phyloP scores from a whole-genome alignment of 2,797 vertebrate species.

The Sebastes matsubarae region DNA sequence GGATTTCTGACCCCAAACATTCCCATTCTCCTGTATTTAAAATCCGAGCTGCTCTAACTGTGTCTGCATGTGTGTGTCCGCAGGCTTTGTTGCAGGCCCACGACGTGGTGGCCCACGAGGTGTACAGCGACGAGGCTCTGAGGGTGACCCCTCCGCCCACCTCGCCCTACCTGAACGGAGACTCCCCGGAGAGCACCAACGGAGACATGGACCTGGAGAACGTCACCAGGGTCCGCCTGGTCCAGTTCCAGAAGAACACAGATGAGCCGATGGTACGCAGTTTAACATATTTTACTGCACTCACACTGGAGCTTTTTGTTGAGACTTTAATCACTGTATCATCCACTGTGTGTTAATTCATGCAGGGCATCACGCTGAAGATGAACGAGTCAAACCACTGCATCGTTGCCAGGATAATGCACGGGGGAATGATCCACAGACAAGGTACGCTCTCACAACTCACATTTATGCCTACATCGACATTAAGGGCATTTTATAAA shows the following conservation, averaged over 20 bases:
- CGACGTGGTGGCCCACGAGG: slow-evolving; percentile 98
- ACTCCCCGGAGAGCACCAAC: slow-evolving; percentile 95
- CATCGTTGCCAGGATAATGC: slow-evolving; percentile 98
- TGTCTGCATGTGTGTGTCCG: neutral
- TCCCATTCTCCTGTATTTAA: neutral
- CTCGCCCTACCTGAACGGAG: slow-evolving; percentile 96
- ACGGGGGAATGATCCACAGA: slow-evolving; percentile 98
- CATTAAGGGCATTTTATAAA: neutral
- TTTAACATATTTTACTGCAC: neutral
- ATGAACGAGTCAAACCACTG: slow-evolving; percentile 98
- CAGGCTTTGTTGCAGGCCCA: slow-evolving; percentile 98
- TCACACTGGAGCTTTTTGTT: neutral
- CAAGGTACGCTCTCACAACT: slow-evolving; percentile 85
- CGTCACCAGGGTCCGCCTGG: slow-evolving; percentile 95
- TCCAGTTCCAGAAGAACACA: slow-evolving; percentile 99
- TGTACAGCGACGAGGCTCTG: slow-evolving; percentile 98
- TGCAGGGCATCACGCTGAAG: slow-evolving; percentile 96
- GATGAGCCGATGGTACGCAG: slow-evolving; percentile 91
- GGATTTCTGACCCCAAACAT: too few relatives aligned
- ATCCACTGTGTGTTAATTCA: neutral
- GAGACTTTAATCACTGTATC: neutral
- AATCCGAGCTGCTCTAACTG: neutral
- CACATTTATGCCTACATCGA: neutral
- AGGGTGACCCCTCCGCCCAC: slow-evolving; percentile 97
- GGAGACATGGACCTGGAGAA: slow-evolving; percentile 99